Percentiles rank a stretch among this genome's conserved stretches.
phyloP scores from a whole-genome alignment of 2,797 vertebrate species.

The Falco novaeseelandiae region DNA sequence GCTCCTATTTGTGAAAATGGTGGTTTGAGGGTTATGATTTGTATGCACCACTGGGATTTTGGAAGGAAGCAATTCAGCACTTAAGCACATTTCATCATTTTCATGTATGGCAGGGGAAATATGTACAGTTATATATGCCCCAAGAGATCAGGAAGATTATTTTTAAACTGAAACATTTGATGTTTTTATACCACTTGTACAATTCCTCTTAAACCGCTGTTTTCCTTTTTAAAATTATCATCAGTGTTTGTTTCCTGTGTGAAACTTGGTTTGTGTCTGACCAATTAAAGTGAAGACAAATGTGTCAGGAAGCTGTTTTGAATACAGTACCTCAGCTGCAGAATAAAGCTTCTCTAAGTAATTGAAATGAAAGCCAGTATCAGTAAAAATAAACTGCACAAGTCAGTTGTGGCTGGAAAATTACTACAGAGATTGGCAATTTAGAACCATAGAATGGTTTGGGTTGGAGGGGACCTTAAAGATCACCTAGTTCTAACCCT shows the following conservation, averaged over 20 bases:
- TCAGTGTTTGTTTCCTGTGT: conserved; percentile 23
- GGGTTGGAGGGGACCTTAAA: too few species aligned
- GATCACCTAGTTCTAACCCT: too few species aligned
- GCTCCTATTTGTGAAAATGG: not conserved
- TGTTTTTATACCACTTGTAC: not conserved
- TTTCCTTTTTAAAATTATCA: conserved; percentile 49
- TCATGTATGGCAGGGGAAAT: not conserved
- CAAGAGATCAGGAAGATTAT: not conserved
- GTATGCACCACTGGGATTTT: not conserved
- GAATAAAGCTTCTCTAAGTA: not conserved
- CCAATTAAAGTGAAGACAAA: conserved; percentile 51
- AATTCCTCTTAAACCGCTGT: conserved; percentile 4
- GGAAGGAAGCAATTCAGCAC: conserved; percentile 12
- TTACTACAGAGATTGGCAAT: not conserved
- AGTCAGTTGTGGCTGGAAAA: conserved; percentile 1
- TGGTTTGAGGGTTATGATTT: not conserved
- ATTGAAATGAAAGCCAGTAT: not conserved
- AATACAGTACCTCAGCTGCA: conserved; percentile 17
- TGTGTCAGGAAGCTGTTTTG: conserved; percentile 42
- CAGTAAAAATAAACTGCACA: not conserved
- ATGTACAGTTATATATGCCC: not conserved
- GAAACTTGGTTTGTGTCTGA: conserved; percentile 5
- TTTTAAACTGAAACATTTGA: not conserved
- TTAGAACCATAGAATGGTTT: too few species aligned
- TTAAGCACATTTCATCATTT: not conserved